These are phyloP conservation scores for Hydrozoanthus gracilis DNA, from an alignment of 92 coral and sea anemone species.

Conservation along the genomic window DNA sequence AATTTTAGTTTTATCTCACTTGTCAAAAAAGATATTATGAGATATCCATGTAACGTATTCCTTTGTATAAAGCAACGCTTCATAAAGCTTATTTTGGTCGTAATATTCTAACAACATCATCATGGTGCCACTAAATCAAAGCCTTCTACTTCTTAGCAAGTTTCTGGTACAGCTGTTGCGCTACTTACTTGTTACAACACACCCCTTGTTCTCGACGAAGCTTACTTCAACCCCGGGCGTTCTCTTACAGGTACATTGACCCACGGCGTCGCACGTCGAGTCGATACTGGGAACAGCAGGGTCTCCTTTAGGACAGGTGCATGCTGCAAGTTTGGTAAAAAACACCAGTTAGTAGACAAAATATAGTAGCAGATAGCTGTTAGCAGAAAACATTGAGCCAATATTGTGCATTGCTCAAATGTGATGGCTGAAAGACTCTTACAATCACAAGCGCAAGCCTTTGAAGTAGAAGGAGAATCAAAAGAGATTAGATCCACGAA, in stretches of 20 bases:
- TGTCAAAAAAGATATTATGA: too few relatives aligned
- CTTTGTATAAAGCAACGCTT: too few relatives aligned
- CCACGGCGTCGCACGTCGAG: constrained; percentile 7
- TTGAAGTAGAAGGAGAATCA: too few relatives aligned
- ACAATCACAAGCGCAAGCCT: too few relatives aligned
- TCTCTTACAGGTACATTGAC: constrained; percentile 13
- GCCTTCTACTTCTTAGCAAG: neutral
- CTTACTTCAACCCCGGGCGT: constrained; percentile 18
- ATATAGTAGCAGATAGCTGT: too few relatives aligned
- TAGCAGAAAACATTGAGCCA: too few relatives aligned
- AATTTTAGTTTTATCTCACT: too few relatives aligned
- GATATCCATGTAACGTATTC: too few relatives aligned
- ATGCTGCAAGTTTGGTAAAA: neutral
- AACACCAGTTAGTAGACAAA: too few relatives aligned
- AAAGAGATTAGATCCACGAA: too few relatives aligned
- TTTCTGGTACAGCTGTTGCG: neutral
- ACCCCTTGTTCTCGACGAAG: constrained; percentile 1
- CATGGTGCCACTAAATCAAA: neutral
- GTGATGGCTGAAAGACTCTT: too few relatives aligned
- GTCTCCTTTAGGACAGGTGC: constrained; percentile 21
- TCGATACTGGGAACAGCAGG: constrained; percentile 2
- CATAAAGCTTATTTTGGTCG: neutral
- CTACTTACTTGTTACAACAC: constrained; percentile 30
- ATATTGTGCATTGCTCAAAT: too few relatives aligned
- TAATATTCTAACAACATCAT: neutral